phyloP scores from a whole-genome alignment of 2,888 invertebrate genomes.

The Melangyna quadrimaculata region DNA sequence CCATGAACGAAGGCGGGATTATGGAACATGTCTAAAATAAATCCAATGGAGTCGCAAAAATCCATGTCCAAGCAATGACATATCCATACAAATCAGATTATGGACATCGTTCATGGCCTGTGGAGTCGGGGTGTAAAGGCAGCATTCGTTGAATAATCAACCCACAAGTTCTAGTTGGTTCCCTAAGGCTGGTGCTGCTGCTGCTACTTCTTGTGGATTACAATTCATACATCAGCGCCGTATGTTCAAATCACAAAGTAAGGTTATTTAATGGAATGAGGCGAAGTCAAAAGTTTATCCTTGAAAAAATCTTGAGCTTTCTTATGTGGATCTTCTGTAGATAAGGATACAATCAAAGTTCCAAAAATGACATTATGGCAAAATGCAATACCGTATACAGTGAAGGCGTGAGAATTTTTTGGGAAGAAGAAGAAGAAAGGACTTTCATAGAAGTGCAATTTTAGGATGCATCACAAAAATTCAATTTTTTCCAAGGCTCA shows the following conservation, averaged over 20 bases:
- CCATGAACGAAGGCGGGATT: too few relatives aligned
- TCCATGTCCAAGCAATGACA: too few relatives aligned
- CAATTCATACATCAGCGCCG: constrained; percentile 44
- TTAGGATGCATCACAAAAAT: too few relatives aligned
- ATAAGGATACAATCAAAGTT: constrained; percentile 27
- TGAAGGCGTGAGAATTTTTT: constrained; percentile 82
- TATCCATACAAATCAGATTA: too few relatives aligned
- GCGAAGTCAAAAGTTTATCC: neutral
- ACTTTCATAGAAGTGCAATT: too few relatives aligned
- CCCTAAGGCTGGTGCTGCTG: neutral
- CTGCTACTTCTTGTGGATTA: constrained; percentile 13
- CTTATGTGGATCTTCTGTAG: constrained; percentile 17
- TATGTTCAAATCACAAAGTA: constrained; percentile 55
- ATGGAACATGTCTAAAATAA: too few relatives aligned
- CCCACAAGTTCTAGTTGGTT: neutral
- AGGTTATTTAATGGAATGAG: constrained; percentile 42
- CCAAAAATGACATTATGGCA: constrained; percentile 83
- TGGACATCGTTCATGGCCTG: too few relatives aligned
- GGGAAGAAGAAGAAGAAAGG: constrained; percentile 84
- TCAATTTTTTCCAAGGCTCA: too few relatives aligned
- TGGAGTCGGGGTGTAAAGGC: too few relatives aligned
- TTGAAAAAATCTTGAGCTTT: neutral
- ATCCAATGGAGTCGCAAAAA: too few relatives aligned
- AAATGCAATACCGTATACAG: constrained; percentile 81
- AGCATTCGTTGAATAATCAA: constrained; percentile 51